Base-by-base conservation (phyloP, 2,797 vertebrate species). In the Chelon auratus region DNA sequence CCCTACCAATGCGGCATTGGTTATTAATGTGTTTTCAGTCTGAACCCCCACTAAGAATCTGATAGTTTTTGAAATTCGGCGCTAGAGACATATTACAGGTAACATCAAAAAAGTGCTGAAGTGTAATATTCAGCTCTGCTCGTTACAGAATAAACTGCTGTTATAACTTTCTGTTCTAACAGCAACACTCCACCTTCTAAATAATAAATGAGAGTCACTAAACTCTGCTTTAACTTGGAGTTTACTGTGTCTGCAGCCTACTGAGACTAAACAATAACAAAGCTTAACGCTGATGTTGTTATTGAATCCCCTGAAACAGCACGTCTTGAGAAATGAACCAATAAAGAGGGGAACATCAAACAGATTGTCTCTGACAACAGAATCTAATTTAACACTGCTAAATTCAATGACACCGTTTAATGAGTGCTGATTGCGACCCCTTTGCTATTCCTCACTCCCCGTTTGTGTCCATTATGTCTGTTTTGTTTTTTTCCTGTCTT, bases 231-330 rank as follows among this genome's bases (percentile, higher is more conserved):
- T 52, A 69, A 59, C 57, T 57, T 75, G 48, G 57, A 78, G 67
- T 33, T 33, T 33, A 33, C 30, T 81, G 52, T 51, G 57, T 78
- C 71, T 58, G 56, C 48, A 53, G 60, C 62, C 78, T 30, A 12
- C 55, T 17, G 81, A 77, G 74, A 69, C 74, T 64, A 75, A 82
- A 82, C 77, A 81, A 75, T 72, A 83, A 68, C 65, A 63, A 76
- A 75, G 42, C 66, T 79, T 67, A 87, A 82, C 75, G 69, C 72
- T 72, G 69, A 78, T 77, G 81, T 42, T 78, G 74, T 83, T 85
- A 78, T 58, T 74, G 62, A 55, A 72, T 77, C 63, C 57, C 62
- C 51, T 68, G 67, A 54, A 81, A 78, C 15, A 37, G 15, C 48
- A 17, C 15, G 36, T 81, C 73, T 66, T 71, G 62, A 77, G 76